phyloP scores from a whole-genome alignment of 1,140 invertebrate species.

The Psilanteris sp. region DNA sequence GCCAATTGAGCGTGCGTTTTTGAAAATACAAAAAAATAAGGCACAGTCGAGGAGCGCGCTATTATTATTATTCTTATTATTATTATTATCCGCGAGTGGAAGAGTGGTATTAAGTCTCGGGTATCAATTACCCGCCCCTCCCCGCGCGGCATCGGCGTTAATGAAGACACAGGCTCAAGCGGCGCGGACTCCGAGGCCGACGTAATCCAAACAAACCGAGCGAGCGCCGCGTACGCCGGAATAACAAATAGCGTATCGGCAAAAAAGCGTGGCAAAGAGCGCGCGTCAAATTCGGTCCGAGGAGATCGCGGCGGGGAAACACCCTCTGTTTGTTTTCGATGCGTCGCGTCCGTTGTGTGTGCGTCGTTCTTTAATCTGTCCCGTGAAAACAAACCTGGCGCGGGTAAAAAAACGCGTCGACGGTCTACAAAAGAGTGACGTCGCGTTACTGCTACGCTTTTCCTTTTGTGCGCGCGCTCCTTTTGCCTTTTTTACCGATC shows the following conservation, averaged over 20 bases:
- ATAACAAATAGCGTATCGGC: conserved; percentile 11
- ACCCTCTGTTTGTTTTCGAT: conserved; percentile 67
- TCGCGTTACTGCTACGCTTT: conserved; percentile 39
- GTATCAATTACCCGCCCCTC: no score
- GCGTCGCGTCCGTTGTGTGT: conserved; percentile 60
- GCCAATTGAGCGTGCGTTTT: conserved; percentile 53
- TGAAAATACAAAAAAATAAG: conserved; percentile 34
- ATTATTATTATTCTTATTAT: no score
- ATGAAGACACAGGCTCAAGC: no score
- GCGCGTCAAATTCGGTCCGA: conserved; percentile 27
- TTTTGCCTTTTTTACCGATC: conserved; percentile 12
- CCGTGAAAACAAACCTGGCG: conserved; percentile 65
- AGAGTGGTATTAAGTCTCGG: no score
- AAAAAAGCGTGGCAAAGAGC: conserved; percentile 1
- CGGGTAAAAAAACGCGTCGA: conserved; percentile 44
- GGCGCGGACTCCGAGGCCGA: conserved; percentile 6
- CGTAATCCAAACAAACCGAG: conserved; percentile 29
- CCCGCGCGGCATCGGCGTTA: no score
- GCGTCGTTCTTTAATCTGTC: conserved; percentile 64
- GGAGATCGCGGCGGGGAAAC: conserved; percentile 27
- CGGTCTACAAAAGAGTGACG: conserved; percentile 52
- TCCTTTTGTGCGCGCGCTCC: conserved; percentile 21
- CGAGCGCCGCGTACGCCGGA: no score
- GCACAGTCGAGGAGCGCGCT: neutral
- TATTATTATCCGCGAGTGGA: no score